These are phyloP conservation scores for Engraulis encrasicolus DNA, from an alignment of 2,113 vertebrate species.

Conservation along the genomic window DNA sequence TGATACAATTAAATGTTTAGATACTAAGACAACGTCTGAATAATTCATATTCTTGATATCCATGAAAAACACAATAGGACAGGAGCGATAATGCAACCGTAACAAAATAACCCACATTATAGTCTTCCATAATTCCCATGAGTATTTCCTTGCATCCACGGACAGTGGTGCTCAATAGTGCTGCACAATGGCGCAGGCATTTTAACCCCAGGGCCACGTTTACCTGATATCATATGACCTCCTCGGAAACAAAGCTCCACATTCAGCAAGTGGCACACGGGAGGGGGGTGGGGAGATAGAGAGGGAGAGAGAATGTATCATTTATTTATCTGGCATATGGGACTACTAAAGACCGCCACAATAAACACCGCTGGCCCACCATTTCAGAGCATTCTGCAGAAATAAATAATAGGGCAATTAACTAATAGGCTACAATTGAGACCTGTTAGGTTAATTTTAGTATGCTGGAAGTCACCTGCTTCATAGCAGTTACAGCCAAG, in stretches of 20 bases:
- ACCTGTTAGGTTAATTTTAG: neutral
- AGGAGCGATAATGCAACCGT: neutral
- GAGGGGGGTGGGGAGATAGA: neutral
- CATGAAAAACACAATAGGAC: neutral
- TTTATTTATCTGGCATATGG: slow-evolving; percentile 22
- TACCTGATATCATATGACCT: slow-evolving; percentile 21
- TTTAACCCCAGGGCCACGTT: slow-evolving; percentile 16
- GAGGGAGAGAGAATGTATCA: neutral
- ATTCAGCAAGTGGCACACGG: slow-evolving; percentile 1
- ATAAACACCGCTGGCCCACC: neutral
- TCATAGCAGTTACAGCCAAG: neutral
- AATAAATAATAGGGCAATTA: neutral
- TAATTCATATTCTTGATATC: too few relatives aligned
- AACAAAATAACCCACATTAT: neutral
- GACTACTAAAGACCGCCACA: neutral
- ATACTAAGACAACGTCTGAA: too few relatives aligned
- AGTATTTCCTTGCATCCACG: slow-evolving; percentile 14
- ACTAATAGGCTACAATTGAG: neutral
- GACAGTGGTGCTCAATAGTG: neutral
- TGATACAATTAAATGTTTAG: too few relatives aligned
- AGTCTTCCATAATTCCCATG: slow-evolving; percentile 4
- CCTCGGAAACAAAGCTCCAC: slow-evolving; percentile 14
- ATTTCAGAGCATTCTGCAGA: neutral
- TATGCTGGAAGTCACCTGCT: neutral
- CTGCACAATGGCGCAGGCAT: slow-evolving; percentile 10